phyloP scores from a whole-genome alignment of 2,797 vertebrate genomes.

The Acropternis orthonyx region DNA sequence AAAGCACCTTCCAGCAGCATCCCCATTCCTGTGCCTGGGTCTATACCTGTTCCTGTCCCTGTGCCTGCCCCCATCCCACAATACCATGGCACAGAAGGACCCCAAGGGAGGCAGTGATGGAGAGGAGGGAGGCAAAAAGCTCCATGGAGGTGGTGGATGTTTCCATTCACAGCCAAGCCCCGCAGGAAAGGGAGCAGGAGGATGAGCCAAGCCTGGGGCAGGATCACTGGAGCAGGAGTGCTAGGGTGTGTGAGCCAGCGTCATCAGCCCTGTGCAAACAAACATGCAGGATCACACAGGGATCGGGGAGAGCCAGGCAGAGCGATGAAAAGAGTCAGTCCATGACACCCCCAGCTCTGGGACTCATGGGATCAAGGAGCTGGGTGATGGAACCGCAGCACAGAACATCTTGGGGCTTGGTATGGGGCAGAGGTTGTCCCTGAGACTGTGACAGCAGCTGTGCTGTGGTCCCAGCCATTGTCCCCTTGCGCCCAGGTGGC shows the following conservation, averaged over 20 bases:
- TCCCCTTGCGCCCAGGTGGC: accelerated
- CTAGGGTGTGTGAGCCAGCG: neutral
- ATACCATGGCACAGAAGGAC: neutral
- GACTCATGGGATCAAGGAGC: neutral
- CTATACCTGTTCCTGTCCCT: neutral
- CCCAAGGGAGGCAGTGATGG: neutral
- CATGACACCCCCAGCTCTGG: accelerated
- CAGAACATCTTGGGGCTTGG: neutral
- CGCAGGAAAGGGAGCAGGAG: neutral
- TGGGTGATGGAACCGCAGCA: accelerated
- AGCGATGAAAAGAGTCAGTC: accelerated
- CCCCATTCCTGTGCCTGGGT: neutral
- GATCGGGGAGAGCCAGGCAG: neutral
- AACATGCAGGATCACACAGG: accelerated
- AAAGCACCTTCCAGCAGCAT: neutral
- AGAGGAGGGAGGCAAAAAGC: neutral
- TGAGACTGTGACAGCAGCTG: accelerated
- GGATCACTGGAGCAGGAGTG: neutral
- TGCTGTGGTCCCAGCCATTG: accelerated
- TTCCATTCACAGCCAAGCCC: neutral
- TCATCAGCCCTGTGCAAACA: neutral
- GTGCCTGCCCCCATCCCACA: neutral
- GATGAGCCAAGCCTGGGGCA: neutral
- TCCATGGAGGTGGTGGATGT: neutral
- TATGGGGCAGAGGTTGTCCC: neutral